Evolutionary conservation across 2,797 vertebrate species (phyloP), one percentile per base, ranked within the genome.

Genomic region (Dipus sagitta): DNA sequence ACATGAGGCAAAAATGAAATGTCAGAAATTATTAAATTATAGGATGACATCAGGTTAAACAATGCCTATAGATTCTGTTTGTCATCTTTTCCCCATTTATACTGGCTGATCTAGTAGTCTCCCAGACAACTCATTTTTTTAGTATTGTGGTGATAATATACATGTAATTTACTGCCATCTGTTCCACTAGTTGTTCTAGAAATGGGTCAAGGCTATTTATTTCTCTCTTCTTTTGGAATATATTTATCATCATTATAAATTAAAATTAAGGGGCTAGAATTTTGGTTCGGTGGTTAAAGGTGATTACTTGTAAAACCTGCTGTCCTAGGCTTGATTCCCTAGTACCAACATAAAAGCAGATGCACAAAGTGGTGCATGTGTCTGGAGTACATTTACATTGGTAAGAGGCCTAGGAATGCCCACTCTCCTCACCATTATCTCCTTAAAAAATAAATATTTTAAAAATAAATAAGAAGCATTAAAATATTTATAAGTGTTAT

Each of bases 201-300:
- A 95, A 47, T n/a, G 90, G 26, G 64, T 12, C 17, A 58, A 85
- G 70, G 70, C n/a, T 47, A 17, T 70, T 62, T 78, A 78, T 32
- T 72, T 90, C 60, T 89, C 12, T 30, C 90, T 52, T 64, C 34
- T 85, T 90, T 93, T 74, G 84, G 28, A 95, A 94, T 84, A 52
- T 86, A 89, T 64, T 87, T 81, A 68, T 78, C 30, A 64, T 9
- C 20, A 65, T 70, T 18, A 85, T 14, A 58, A 58, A 58, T 58
- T 58, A 58, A 58, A 58, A 58, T 58, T 58, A 58, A 58, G 17
- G 17, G 13, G 13, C 54, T 58, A 17, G 54, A 17, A 58, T 17
- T 3, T 47, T 11, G 7, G 47, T 7, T 47, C 1, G 11, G 47
- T 47, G 47, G 47, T 47, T 47, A 47, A 47, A 47, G 9, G 47